phyloP scores from a whole-genome alignment of 1,140 invertebrate genomes.

The Plectrocnemia conspersa region DNA sequence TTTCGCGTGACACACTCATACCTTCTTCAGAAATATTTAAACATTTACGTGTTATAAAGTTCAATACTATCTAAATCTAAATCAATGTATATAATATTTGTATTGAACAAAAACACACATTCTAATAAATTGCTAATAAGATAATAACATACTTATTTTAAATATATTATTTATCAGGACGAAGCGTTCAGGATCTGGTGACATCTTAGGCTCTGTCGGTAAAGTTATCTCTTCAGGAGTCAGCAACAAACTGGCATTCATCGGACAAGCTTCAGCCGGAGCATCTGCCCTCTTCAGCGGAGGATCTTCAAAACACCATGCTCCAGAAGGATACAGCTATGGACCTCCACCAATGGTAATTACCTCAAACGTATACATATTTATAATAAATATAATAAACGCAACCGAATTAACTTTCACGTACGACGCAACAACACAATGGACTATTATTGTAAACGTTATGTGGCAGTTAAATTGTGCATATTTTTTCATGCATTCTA shows the following conservation, averaged over 20 bases:
- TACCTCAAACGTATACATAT: slow-evolving; percentile 1
- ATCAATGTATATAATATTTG: too few relatives aligned
- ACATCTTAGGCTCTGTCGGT: slow-evolving; percentile 46
- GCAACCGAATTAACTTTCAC: background rate
- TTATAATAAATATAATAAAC: background rate
- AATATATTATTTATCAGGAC: slow-evolving; percentile 26
- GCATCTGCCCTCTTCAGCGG: slow-evolving; percentile 53
- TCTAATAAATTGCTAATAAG: too few relatives aligned
- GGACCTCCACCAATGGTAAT: slow-evolving; percentile 49
- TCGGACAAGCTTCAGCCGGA: slow-evolving; percentile 51
- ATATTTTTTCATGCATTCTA: too few relatives aligned
- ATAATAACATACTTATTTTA: too few relatives aligned
- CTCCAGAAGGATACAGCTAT: slow-evolving; percentile 45
- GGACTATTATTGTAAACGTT: too few relatives aligned
- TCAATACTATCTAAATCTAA: too few relatives aligned
- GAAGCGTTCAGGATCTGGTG: slow-evolving; percentile 46
- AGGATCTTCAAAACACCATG: slow-evolving; percentile 52
- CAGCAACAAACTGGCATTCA: slow-evolving; percentile 53
- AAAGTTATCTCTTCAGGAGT: slow-evolving; percentile 50
- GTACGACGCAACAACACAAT: too few relatives aligned
- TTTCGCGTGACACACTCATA: too few relatives aligned
- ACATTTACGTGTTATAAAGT: too few relatives aligned
- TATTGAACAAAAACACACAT: too few relatives aligned
- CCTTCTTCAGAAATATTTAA: too few relatives aligned
- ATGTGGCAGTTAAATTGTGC: too few relatives aligned